Evolutionary conservation across 2,113 vertebrate genomes (phyloP).

Genomic region (Crotophaga sulcirostris): DNA sequence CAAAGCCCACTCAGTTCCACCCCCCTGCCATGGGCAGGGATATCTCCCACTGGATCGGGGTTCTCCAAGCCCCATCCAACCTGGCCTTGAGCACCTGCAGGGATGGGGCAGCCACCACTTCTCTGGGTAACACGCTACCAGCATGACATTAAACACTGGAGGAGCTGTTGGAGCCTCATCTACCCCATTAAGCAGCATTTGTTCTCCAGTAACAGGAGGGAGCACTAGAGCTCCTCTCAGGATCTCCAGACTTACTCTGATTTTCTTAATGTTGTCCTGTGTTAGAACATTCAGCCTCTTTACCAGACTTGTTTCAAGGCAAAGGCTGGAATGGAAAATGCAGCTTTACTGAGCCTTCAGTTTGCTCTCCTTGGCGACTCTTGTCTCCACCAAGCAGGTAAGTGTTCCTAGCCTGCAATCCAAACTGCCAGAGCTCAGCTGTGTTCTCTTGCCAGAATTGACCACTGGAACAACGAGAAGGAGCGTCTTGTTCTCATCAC

Average conservation of each 20-base stretch:
- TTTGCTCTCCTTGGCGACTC: not conserved
- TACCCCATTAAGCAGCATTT: not conserved
- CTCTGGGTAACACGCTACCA: not conserved
- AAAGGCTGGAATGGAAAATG: not conserved
- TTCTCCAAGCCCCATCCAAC: too few relatives aligned
- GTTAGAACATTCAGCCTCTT: not conserved
- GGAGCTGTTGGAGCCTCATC: not conserved
- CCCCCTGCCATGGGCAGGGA: too few relatives aligned
- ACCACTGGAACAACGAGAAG: constrained; percentile 98
- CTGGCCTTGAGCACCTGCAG: too few relatives aligned
- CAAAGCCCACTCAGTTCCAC: too few relatives aligned
- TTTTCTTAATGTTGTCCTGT: too few relatives aligned
- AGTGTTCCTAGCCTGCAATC: not conserved
- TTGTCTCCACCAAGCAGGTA: not conserved
- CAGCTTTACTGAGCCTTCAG: not conserved
- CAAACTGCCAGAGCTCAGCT: not conserved
- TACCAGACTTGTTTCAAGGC: not conserved
- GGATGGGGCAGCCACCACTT: too few relatives aligned
- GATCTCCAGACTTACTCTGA: not conserved
- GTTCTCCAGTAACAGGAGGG: not conserved
- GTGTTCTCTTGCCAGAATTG: constrained; percentile 75
- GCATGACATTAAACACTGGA: not conserved
- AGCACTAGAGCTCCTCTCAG: not conserved
- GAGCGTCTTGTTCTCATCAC: constrained; percentile 92
- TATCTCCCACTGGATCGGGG: too few relatives aligned